Conservation (phyloP, 2,888 invertebrate species). For the Beris chalybata region DNA sequence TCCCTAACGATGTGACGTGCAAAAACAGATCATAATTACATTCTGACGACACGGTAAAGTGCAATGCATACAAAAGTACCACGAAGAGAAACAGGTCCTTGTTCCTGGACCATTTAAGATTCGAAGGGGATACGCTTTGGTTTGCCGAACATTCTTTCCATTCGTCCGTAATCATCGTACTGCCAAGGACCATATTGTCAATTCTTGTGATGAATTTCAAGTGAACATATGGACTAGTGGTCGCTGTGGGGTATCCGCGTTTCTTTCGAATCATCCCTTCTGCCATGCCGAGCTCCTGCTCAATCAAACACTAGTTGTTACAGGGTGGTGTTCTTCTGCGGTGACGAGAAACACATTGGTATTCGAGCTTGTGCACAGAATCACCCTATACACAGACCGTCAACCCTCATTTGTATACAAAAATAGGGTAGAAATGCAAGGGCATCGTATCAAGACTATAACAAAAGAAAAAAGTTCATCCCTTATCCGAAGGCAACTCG, state of each 20-base stretch:
- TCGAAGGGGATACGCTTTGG: neutral
- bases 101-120: slow-evolving; percentile 17
- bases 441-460: slow-evolving; percentile 4
- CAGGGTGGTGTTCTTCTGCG: slow-evolving; percentile 19
- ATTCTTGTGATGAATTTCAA: slow-evolving; percentile 42
- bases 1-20: slow-evolving; percentile 33
- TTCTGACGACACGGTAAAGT: slow-evolving; percentile 29
- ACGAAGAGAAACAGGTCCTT: slow-evolving; percentile 11
- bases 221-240: slow-evolving; percentile 47
- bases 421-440: slow-evolving; percentile 11
- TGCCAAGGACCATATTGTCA: slow-evolving; percentile 43
- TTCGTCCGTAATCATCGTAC: slow-evolving; percentile 11
- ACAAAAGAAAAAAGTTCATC: slow-evolving; percentile 27
- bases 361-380: neutral
- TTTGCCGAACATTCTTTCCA: slow-evolving; percentile 1
- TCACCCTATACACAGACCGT: neutral
- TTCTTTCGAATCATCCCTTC: slow-evolving; percentile 15
- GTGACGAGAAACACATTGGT: neutral
- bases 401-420: slow-evolving; percentile 27
- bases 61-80: slow-evolving; percentile 33
- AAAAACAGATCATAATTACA: slow-evolving; percentile 37
- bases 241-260: slow-evolving; percentile 39
- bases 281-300: slow-evolving; percentile 16
- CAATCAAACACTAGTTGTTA: slow-evolving; percentile 29
- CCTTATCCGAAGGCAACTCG: slow-evolving; percentile 31